Percentiles rank a stretch among this genome's conserved stretches.
These are phyloP conservation scores for Ictidomys tridecemlineatus DNA, from an alignment of 2,113 vertebrate genomes.

Conservation along the genomic window DNA sequence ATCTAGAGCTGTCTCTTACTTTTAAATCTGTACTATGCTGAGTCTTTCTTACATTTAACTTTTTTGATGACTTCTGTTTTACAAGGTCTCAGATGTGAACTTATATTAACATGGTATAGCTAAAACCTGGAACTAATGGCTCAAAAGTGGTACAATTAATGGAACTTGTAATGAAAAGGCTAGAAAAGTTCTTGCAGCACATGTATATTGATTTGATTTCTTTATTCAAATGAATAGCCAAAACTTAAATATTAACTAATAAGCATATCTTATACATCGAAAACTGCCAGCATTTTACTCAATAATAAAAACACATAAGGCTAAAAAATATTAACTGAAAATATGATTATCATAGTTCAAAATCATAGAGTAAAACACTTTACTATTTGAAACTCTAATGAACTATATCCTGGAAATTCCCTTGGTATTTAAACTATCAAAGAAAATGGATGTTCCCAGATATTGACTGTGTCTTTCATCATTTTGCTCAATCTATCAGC, in stretches of 20 bases:
- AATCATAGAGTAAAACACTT: not conserved
- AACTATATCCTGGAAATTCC: not conserved
- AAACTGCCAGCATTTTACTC: not conserved
- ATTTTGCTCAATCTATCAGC: not conserved
- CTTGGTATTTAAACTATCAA: not conserved
- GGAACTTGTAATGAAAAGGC: not conserved
- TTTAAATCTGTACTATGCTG: conserved; percentile 46
- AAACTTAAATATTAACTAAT: not conserved
- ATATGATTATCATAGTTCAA: not conserved
- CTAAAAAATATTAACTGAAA: not conserved
- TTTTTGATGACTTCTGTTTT: conserved; percentile 52
- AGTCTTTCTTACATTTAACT: conserved; percentile 26
- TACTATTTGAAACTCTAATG: not conserved
- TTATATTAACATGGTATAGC: not conserved
- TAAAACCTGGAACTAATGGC: not conserved
- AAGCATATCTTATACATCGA: not conserved
- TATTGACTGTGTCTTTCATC: not conserved
- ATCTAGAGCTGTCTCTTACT: not conserved
- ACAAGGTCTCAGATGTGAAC: conserved; percentile 11
- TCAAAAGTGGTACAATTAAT: not conserved
- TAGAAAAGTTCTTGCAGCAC: not conserved
- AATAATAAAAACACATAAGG: not conserved
- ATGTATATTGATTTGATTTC: not conserved
- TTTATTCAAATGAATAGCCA: not conserved
- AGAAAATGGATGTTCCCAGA: rapidly evolving